Base-by-base conservation (phyloP, 2,888 invertebrate genomes). In the Eupithecia vulgata region DNA sequence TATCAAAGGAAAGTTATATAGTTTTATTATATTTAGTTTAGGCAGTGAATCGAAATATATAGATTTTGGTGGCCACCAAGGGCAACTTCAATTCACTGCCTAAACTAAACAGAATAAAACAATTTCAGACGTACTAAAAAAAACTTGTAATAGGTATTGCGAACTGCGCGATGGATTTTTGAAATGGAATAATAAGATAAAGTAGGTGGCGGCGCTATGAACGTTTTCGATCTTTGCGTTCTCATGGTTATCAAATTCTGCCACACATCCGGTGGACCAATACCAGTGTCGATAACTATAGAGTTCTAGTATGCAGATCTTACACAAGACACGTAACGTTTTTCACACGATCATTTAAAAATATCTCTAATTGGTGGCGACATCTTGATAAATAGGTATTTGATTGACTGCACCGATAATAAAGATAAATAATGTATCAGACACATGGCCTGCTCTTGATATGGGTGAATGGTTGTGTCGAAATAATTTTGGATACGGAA, bases 391-490 rank as follows among this genome's bases (percentile, higher is more conserved):
- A 48, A 40, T 71, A 71, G 21, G 57, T 25, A 57, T 57, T 74
- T 68, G 71, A 68, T 69, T 61, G 71, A 67, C 73, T 70, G 61
- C 66, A 15, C 62, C 70, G 30, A 35, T 62, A 62, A 62, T 25
- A 10, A n/a, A 68, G 68, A 62, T 71, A 62, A 68, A 48, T 71
- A 74, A 57, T 74, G 74, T 71, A 74, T 71, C 57, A 67, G 57
- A 69, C 62, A 71, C 71, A 57, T 45, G 71, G 66, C 69, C 34
- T 57, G 64, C 52, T 68, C 66, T 30, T 15, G 15, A 57, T 57
- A 57, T 13, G 12, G 57, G 57, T 57, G 25, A 57, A 21, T 5
- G 57, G 57, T 25, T 21, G 57, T 25, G 25, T 25, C 57, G 48
- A 12, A 52, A n/a, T n/a, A n/a, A n/a, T n/a, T n/a, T n/a, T n/a